Evolutionary conservation across 2,888 invertebrate genomes (phyloP).

Genomic region (Yponomeuta evonymella): DNA sequence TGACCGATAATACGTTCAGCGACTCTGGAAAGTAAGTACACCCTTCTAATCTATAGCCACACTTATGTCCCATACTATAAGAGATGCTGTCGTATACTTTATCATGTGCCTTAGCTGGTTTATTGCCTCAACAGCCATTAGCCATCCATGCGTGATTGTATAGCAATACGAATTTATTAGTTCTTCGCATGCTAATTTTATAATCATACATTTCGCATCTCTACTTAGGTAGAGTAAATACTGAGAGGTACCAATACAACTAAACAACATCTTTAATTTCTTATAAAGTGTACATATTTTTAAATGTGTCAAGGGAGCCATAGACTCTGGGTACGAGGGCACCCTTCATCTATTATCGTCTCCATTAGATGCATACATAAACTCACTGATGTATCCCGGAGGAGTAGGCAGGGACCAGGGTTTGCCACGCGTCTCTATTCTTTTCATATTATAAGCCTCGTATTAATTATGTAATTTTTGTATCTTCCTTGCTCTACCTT

Average conservation of each 20-base stretch:
- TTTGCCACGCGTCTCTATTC: no score
- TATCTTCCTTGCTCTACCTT: neutral
- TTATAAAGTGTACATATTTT: no score
- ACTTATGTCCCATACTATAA: neutral
- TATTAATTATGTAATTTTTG: neutral
- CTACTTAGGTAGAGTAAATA: neutral
- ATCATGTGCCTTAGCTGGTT: neutral
- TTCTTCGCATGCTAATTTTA: neutral
- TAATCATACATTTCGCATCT: neutral
- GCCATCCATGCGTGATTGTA: slow-evolving; percentile 6
- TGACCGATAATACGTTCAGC: slow-evolving; percentile 4
- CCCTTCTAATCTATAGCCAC: neutral
- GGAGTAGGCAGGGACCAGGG: no score
- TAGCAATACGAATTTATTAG: neutral
- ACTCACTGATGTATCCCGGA: no score
- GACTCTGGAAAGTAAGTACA: neutral
- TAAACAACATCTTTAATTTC: no score
- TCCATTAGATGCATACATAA: no score
- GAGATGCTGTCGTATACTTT: neutral
- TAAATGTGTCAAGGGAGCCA: no score
- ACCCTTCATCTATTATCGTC: no score
- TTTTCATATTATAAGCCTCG: no score
- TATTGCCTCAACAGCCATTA: slow-evolving; percentile 11
- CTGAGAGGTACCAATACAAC: neutral
- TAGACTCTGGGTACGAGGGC: no score